phyloP scores from a whole-genome alignment of 2,797 vertebrate genomes.

The Arrhamphus sclerolepis region DNA sequence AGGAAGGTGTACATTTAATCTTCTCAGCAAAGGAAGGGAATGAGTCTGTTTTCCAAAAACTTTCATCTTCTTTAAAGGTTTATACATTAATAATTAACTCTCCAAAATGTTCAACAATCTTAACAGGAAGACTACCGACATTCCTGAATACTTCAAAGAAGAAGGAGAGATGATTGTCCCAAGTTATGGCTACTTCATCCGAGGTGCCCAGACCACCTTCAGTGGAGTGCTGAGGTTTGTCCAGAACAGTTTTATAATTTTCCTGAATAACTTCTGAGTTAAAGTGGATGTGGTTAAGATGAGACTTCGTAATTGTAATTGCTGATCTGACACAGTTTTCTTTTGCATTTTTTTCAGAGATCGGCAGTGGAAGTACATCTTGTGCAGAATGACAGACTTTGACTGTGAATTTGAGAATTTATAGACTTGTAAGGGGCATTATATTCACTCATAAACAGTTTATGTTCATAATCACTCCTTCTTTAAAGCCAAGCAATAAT shows the following conservation, averaged over 20 bases:
- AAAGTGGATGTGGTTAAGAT: conserved; percentile 1
- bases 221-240: conserved; percentile 92
- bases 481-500: conserved; percentile 30
- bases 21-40: too few relatives aligned
- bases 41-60: too few relatives aligned
- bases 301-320: too few relatives aligned
- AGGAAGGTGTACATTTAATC: too few relatives aligned
- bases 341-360: conserved; percentile 83
- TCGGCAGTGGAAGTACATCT: conserved; percentile 97
- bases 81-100: neutral
- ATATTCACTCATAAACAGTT: conserved; percentile 10
- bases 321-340: conserved; percentile 34
- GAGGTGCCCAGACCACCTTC: conserved; percentile 95
- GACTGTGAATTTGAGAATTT: conserved; percentile 92
- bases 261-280: conserved; percentile 6
- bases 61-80: neutral
- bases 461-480: conserved; percentile 31
- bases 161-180: conserved; percentile 92
- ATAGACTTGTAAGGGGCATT: conserved; percentile 66
- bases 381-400: conserved; percentile 96
- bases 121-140: conserved; percentile 89
- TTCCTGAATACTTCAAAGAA: conserved; percentile 87
- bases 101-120: neutral
- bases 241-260: conserved; percentile 8
- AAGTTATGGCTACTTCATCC: conserved; percentile 91